Evolutionary conservation across 2,113 vertebrate species (phyloP).

Genomic region (Corythornis cristatus): DNA sequence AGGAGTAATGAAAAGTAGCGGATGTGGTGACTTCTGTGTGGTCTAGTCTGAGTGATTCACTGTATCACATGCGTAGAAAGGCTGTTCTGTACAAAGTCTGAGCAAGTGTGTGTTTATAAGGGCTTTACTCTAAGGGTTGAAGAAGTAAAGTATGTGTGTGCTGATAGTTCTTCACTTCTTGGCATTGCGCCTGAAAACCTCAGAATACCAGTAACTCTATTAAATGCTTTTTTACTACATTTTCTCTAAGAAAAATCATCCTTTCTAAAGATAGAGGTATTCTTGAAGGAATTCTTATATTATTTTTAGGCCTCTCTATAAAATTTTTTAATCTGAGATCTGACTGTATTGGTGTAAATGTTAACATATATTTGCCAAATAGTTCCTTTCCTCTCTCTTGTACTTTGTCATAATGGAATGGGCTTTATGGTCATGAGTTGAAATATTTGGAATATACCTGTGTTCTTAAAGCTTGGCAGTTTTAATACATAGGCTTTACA

Average conservation of each 20-base stretch:
- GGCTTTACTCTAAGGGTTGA: neutral
- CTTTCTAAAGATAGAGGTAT: neutral
- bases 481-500: conserved; percentile 24
- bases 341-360: neutral
- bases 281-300: neutral
- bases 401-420: neutral
- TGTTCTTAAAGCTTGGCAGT: conserved; percentile 2
- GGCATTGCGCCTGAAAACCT: neutral
- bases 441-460: neutral
- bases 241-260: neutral
- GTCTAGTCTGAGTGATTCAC: accelerated
- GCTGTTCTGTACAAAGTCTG: neutral
- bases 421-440: neutral
- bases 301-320: neutral
- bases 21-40: neutral
- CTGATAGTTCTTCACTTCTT: neutral
- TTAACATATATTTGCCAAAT: neutral
- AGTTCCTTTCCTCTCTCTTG: neutral
- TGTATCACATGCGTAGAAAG: accelerated
- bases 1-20: neutral
- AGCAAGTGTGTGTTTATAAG: neutral
- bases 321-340: neutral
- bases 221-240: neutral
- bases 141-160: neutral
- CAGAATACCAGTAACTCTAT: neutral